phyloP scores from a whole-genome alignment of 2,888 invertebrate species.

The Cheilosia scutellata region DNA sequence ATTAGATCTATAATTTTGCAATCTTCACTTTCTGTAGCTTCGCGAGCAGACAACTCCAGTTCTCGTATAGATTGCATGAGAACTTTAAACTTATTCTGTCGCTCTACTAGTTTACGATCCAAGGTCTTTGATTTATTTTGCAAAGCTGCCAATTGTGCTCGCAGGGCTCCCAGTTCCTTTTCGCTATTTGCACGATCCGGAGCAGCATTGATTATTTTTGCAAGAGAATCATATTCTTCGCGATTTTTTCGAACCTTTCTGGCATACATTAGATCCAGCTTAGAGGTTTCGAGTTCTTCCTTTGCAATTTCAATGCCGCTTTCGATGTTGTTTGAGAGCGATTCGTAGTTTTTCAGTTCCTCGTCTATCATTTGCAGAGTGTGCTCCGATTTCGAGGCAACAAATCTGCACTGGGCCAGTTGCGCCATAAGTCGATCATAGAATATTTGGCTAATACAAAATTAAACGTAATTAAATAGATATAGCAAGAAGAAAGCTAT shows the following conservation, averaged over 20 bases:
- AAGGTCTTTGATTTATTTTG: conserved; percentile 88
- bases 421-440: conserved; percentile 92
- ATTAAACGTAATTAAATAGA: background rate
- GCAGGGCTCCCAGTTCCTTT: conserved; percentile 87
- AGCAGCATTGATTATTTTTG: conserved; percentile 93
- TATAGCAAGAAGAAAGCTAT: background rate
- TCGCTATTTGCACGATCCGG: conserved; percentile 92
- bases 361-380: conserved; percentile 91
- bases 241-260: conserved; percentile 93
- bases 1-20: conserved; percentile 81
- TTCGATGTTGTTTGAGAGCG: conserved; percentile 90
- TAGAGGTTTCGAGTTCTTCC: conserved; percentile 91
- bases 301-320: conserved; percentile 90
- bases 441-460: conserved; percentile 86
- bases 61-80: conserved; percentile 93
- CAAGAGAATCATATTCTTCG: conserved; percentile 94
- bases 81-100: conserved; percentile 94
- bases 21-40: conserved; percentile 86
- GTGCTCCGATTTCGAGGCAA: conserved; percentile 91
- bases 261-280: conserved; percentile 90
- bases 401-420: conserved; percentile 93
- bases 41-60: conserved; percentile 90
- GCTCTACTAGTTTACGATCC: conserved; percentile 89
- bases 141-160: conserved; percentile 88
- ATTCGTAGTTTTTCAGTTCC: conserved; percentile 92